Percentiles rank a stretch among this genome's conserved stretches.
Conservation (phyloP, 2,113 vertebrate species). For the Rhinopithecus roxellana region DNA sequence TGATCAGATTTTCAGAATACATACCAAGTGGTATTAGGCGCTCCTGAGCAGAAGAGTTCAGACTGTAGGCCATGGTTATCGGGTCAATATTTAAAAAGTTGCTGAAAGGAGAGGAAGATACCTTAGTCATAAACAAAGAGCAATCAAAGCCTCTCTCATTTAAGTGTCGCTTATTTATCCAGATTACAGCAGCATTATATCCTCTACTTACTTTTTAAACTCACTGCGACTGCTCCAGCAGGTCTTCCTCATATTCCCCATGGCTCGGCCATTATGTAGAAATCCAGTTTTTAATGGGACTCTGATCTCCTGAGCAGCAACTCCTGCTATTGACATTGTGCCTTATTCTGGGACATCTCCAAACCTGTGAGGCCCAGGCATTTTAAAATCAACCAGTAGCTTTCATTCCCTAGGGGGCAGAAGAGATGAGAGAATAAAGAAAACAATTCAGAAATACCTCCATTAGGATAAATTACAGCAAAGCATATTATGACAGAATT, state of each 20-base stretch:
- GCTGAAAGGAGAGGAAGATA: constrained; percentile 76
- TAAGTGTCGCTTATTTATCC: accelerated
- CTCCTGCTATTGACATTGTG: constrained; percentile 94
- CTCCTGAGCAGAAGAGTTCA: constrained; percentile 77
- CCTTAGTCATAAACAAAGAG: background rate
- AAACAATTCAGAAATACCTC: background rate
- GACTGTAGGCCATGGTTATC: constrained; percentile 85
- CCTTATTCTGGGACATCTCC: constrained; percentile 54
- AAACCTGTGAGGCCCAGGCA: constrained; percentile 29
- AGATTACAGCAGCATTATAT: accelerated
- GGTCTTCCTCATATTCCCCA: constrained; percentile 87
- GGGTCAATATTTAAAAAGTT: constrained; percentile 90
- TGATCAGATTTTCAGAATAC: background rate
- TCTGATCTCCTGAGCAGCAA: constrained; percentile 93
- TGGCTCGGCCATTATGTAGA: constrained; percentile 89
- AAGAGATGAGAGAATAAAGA: background rate
- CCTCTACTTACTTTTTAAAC: constrained; percentile 89
- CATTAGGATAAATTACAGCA: background rate
- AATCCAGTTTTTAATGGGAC: constrained; percentile 90
- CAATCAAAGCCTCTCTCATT: accelerated
- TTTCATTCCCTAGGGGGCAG: constrained; percentile 78
- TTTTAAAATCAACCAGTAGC: constrained; percentile 61
- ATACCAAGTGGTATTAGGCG: constrained; percentile 75
- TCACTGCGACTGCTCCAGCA: constrained; percentile 88
- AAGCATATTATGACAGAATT: background rate